Evolutionary conservation across 2,113 vertebrate species (phyloP).

Genomic region (Spea bombifrons): DNA sequence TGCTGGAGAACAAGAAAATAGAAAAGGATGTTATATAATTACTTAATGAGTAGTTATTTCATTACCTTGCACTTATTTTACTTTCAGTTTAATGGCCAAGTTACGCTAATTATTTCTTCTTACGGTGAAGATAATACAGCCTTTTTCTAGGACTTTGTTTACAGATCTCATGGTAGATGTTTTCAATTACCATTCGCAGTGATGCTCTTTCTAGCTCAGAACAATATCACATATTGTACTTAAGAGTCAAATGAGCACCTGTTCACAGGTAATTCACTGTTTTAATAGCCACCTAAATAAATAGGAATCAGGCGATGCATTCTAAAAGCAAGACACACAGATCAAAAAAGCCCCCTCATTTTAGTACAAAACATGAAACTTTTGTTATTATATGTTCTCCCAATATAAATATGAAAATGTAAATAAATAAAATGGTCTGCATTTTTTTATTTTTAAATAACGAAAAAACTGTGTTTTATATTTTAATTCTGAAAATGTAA

Average conservation of each 20-base stretch:
- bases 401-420: no score
- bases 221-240: conserved; percentile 9
- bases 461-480: no score
- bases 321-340: conserved; percentile 18
- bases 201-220: conserved; percentile 5
- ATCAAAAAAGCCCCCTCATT: no score
- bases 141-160: conserved; percentile 29
- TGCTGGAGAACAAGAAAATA: no score
- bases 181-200: neutral
- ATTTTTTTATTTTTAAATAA: no score
- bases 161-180: neutral
- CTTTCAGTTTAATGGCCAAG: neutral
- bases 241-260: conserved; percentile 1
- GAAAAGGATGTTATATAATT: no score
- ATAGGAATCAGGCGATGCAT: conserved; percentile 9
- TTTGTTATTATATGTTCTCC: no score
- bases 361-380: no score
- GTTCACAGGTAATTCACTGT: neutral
- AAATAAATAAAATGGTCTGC: no score
- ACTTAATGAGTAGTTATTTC: no score
- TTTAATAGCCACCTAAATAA: neutral
- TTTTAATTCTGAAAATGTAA: no score
- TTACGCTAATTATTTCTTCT: neutral
- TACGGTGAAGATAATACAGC: neutral
- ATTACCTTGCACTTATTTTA: neutral